Percentiles rank a stretch among this genome's conserved stretches.
phyloP scores from a whole-genome alignment of 2,888 invertebrate genomes.

The Drosophila greeni region DNA sequence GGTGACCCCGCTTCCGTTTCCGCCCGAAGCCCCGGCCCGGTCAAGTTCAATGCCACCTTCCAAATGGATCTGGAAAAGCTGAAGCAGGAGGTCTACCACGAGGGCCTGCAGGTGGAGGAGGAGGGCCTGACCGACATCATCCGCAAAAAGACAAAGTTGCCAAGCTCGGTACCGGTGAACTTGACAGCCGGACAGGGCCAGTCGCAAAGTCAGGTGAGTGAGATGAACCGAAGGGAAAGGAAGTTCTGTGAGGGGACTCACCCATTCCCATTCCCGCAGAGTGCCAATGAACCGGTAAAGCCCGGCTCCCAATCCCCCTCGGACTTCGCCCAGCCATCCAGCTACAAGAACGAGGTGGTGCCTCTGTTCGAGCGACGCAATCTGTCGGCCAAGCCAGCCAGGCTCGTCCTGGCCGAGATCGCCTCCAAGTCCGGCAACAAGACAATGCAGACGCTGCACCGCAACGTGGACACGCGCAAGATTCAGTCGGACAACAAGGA shows the following conservation, averaged over 20 bases:
- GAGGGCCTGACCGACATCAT: conserved; percentile 88
- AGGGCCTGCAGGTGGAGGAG: conserved; percentile 91
- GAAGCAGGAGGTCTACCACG: conserved; percentile 88
- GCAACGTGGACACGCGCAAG: conserved; percentile 77
- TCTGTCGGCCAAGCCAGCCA: conserved; percentile 35
- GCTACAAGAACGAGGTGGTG: conserved; percentile 76
- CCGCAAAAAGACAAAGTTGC: conserved; percentile 85
- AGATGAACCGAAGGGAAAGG: conserved; percentile 21
- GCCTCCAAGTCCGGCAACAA: conserved; percentile 61
- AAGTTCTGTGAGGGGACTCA: too few relatives aligned
- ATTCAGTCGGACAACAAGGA: conserved; percentile 79
- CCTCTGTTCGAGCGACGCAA: conserved; percentile 49
- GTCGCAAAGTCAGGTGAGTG: conserved; percentile 62
- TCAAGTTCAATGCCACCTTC: conserved; percentile 82
- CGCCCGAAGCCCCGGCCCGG: conserved; percentile 27
- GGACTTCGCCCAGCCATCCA: conserved; percentile 68
- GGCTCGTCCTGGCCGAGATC: conserved; percentile 10
- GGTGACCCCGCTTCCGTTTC: conserved; percentile 8
- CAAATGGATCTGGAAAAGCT: conserved; percentile 89
- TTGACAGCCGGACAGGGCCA: conserved; percentile 78
- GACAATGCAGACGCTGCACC: conserved; percentile 62
- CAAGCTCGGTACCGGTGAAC: conserved; percentile 75
- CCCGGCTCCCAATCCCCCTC: conserved; percentile 54
- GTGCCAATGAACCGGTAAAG: conserved; percentile 76
- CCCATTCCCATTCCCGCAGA: conserved; percentile 50